These are phyloP conservation scores for Lepidochrysops patricia DNA, from an alignment of 2,888 invertebrate species.

Conservation along the genomic window DNA sequence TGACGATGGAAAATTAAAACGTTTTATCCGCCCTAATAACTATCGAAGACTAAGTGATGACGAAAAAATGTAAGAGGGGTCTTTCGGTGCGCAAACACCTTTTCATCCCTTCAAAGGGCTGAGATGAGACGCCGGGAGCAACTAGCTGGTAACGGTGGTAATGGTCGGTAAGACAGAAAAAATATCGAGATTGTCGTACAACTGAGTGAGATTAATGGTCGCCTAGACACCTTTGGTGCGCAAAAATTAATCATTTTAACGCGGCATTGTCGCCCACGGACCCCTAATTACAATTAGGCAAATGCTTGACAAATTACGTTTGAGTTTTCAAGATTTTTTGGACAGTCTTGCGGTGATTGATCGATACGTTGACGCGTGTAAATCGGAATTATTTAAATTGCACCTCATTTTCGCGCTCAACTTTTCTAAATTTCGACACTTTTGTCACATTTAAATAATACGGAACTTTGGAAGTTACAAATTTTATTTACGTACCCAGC, in stretches of 20 bases:
- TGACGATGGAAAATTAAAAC: constrained; percentile 72
- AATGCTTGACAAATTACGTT: constrained; percentile 62
- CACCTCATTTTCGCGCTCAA: neutral
- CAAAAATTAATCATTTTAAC: constrained; percentile 73
- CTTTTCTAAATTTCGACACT: neutral
- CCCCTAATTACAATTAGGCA: constrained; percentile 65
- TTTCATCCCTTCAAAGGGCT: constrained; percentile 69
- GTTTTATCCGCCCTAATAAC: constrained; percentile 63
- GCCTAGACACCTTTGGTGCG: constrained; percentile 42
- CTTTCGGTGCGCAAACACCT: constrained; percentile 72
- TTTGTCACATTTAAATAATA: neutral
- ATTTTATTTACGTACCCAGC: no score
- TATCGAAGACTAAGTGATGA: constrained; percentile 72
- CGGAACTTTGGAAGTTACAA: neutral
- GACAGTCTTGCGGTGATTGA: constrained; percentile 53
- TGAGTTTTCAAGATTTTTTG: constrained; percentile 47
- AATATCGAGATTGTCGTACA: constrained; percentile 63
- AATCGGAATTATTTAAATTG: neutral
- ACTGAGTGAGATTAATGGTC: constrained; percentile 69
- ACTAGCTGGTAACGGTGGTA: constrained; percentile 70
- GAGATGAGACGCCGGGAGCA: constrained; percentile 59
- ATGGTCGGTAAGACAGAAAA: constrained; percentile 71
- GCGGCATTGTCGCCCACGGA: constrained; percentile 64
- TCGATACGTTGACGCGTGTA: constrained; percentile 28
- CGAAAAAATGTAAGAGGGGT: constrained; percentile 61